Evolutionary conservation across 2,113 vertebrate genomes (phyloP), one percentile per base, ranked within the genome.

Genomic region (Chaetodon trifascialis): DNA sequence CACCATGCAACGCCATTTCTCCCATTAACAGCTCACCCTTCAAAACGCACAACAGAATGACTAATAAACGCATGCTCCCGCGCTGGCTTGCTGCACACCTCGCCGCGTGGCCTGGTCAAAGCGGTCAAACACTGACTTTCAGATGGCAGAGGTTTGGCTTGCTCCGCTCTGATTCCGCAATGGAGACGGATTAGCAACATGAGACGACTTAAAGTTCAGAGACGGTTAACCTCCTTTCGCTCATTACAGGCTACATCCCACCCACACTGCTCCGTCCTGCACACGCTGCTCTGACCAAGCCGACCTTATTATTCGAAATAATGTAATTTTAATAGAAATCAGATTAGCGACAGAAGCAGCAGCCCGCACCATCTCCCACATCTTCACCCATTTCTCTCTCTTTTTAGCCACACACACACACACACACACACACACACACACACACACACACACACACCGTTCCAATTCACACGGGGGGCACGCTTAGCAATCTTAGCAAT

Each of bases 1-100:
- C 84, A 66, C 77, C 80, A 79, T 85, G 86, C 91, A 94, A 89
- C 92, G 86, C 89, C 89, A 88, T 93, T 93, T 84, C 80, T 84
- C 84, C 85, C 87, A 90, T 94, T 91, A 92, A 89, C 86, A 85
- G 74, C 85, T 79, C 87, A 87, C 79, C 88, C 88, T 89, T 90
- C 90, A 89, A 65, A 89, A 83, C 80, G 47, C 72, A 88, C 70
- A 82, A 30, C 86, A 72, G 56, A 82, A 79, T 72, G 74, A 73
- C 68, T 85, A 85, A 78, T 80, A 86, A 72, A 79, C 44, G 40
- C 47, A 40, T 30, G 56, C 73, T 69, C 82, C 59, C 54, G 17
- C 36, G 30, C 74, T 5, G 68, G n/a, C 49, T 47, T 46, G 51
- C 4, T 72, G 81, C 76, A 34, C 73, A 79, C 54, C 16, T 80